Evolutionary conservation across 2,888 invertebrate species (phyloP).

Genomic region (Phaonia tiefii): DNA sequence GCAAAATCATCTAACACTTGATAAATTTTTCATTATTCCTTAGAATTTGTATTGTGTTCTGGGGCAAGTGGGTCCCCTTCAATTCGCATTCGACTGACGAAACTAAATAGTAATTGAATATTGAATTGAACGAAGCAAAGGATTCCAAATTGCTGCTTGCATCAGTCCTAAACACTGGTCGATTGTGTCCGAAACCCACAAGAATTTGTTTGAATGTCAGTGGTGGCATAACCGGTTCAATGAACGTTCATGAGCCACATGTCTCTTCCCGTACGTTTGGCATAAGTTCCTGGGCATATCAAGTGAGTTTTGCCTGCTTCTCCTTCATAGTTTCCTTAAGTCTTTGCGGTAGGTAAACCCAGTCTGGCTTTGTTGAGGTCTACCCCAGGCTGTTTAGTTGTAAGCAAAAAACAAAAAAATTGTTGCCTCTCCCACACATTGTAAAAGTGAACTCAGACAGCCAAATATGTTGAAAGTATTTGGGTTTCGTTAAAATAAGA

Average conservation of each 20-base stretch:
- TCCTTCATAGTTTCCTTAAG: conserved; percentile 33
- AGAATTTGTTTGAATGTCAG: conserved; percentile 61
- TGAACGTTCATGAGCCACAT: conserved; percentile 49
- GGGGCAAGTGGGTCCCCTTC: too few relatives aligned
- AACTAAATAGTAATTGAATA: too few relatives aligned
- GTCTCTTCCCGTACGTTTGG: conserved; percentile 33
- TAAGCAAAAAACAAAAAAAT: conserved; percentile 51
- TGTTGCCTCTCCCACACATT: conserved; percentile 66
- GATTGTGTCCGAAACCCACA: conserved; percentile 59
- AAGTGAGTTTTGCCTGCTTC: conserved; percentile 35
- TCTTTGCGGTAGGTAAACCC: conserved; percentile 48
- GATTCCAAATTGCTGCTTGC: too few relatives aligned
- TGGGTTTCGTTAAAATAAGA: conserved; percentile 46
- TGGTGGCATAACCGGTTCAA: conserved; percentile 66
- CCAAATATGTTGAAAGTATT: conserved; percentile 65
- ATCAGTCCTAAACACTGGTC: too few relatives aligned
- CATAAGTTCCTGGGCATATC: conserved; percentile 56
- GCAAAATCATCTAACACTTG: background rate
- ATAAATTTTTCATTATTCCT: background rate
- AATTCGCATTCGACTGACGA: too few relatives aligned
- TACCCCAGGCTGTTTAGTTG: conserved; percentile 48
- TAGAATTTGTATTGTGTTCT: conserved; percentile 29
- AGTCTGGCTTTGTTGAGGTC: conserved; percentile 18
- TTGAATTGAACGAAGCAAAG: too few relatives aligned
- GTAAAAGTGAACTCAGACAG: conserved; percentile 39